Base-by-base conservation (phyloP, 2,888 invertebrate genomes). In the Branchipolynoe longqiensis region DNA sequence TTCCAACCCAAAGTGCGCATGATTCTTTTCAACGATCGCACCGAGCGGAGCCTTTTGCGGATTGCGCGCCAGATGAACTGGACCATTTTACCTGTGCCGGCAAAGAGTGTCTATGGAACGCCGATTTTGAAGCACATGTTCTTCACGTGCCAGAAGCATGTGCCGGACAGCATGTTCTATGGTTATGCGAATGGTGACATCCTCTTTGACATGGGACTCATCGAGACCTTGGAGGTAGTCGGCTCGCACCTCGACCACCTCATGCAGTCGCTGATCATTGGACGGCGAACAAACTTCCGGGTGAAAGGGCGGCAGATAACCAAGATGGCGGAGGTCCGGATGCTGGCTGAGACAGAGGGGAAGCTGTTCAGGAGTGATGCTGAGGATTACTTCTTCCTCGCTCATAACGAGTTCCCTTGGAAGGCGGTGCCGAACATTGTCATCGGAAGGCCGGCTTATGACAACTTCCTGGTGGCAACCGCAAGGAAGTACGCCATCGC, bases 51-150 rank as follows among this genome's bases (percentile, higher is more conserved):
- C 28, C 28, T 78, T 6, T 0, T 78, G 12, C 54, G 48, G 14
- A 48, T 78, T 78, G 78, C 78, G 4, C 41, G 54, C 48, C 28
- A 78, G 54, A 25, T 54, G 28, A 78, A 78, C 78, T 78, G 78
- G 78, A 78, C 78, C 12, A 25, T 78, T 8, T 18, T 78, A 4
- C 78, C 78, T 3, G 48, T 78, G 0, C 78, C 78, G 0, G 41
- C 78, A 12, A 41, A 78, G 54, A 78, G 78, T 28, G 41, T 41
- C 31, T 41, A 78, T 25, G 48, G 41, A 12, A 54, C 54, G 6
- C 78, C 78, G 1, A 18, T 48, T 4, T 54, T 78, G 14, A 78
- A 78, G 48, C 54, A 78, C 31, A 78, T 78, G 78, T 78, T 25
- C 28, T 48, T 78, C 28, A 41, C 41, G 28, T 78, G 78, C 28